Conservation (phyloP, 1,140 invertebrate genomes). For the Zaprionus inermis region DNA sequence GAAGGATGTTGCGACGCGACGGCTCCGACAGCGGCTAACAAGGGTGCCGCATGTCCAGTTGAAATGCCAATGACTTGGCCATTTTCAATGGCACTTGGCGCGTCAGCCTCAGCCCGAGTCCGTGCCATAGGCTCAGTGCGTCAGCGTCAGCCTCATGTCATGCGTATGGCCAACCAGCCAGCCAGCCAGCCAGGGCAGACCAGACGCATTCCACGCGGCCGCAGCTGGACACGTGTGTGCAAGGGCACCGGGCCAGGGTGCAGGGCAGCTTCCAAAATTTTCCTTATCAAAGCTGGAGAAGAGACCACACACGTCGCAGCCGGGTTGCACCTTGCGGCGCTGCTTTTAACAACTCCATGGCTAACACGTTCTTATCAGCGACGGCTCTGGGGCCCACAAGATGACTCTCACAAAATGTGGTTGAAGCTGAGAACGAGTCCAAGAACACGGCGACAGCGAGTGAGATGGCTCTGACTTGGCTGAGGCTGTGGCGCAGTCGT, state of each 20-base stretch:
- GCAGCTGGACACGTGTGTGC: slow-evolving; percentile 31
- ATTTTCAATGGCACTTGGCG: slow-evolving; percentile 78
- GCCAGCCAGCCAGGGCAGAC: neutral
- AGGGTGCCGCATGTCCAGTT: slow-evolving; percentile 81
- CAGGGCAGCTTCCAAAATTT: slow-evolving; percentile 57
- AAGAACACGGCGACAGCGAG: neutral
- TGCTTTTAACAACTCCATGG: slow-evolving; percentile 76
- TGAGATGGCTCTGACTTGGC: neutral
- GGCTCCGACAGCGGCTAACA: slow-evolving; percentile 68
- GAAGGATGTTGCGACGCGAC: slow-evolving; percentile 73
- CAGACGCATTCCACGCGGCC: slow-evolving; percentile 1
- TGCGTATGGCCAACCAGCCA: slow-evolving; percentile 52
- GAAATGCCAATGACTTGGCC: slow-evolving; percentile 81
- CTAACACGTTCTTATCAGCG: slow-evolving; percentile 73
- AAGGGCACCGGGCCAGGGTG: neutral
- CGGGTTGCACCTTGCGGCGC: slow-evolving; percentile 58
- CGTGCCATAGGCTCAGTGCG: neutral
- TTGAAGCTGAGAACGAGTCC: slow-evolving; percentile 10
- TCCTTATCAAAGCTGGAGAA: slow-evolving; percentile 62
- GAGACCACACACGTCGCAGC: slow-evolving; percentile 62
- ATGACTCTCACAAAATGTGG: slow-evolving; percentile 72
- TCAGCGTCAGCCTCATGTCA: slow-evolving; percentile 57
- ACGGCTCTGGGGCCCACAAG: slow-evolving; percentile 26
- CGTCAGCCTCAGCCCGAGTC: slow-evolving; percentile 48
- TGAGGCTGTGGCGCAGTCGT: too few species aligned